These are phyloP conservation scores for Daboia siamensis DNA, from an alignment of 2,113 vertebrate genomes.

Conservation along the genomic window DNA sequence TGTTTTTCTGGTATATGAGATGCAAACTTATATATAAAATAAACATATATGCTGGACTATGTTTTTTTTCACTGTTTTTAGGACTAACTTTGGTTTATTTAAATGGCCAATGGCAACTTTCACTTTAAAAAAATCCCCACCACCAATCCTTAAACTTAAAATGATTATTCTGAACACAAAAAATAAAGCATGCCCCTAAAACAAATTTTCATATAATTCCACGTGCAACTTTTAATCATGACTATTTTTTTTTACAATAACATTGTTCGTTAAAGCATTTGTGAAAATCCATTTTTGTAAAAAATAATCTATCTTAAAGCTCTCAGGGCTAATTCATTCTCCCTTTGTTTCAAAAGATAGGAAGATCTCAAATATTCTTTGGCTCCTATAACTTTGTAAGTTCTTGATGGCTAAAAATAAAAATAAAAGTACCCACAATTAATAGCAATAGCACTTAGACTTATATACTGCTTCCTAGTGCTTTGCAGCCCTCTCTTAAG, in stretches of 20 bases:
- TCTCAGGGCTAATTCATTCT: neutral
- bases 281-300: neutral
- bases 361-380: neutral
- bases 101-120: neutral
- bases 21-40: neutral
- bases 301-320: neutral
- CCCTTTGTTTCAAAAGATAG: neutral
- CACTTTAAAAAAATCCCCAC: neutral
- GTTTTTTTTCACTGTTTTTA: neutral
- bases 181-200: neutral
- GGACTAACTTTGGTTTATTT: neutral
- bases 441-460: neutral
- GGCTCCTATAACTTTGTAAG: neutral
- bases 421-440: neutral
- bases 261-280: neutral
- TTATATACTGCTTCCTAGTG: neutral
- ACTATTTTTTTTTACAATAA: neutral
- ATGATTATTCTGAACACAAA: neutral
- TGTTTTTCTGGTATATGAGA: neutral
- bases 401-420: neutral
- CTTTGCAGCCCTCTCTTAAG: neutral
- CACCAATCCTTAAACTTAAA: neutral
- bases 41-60: neutral
- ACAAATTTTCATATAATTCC: neutral
- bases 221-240: neutral